Base-by-base conservation (phyloP, 2,113 vertebrate species). In the Lates calcarifer region DNA sequence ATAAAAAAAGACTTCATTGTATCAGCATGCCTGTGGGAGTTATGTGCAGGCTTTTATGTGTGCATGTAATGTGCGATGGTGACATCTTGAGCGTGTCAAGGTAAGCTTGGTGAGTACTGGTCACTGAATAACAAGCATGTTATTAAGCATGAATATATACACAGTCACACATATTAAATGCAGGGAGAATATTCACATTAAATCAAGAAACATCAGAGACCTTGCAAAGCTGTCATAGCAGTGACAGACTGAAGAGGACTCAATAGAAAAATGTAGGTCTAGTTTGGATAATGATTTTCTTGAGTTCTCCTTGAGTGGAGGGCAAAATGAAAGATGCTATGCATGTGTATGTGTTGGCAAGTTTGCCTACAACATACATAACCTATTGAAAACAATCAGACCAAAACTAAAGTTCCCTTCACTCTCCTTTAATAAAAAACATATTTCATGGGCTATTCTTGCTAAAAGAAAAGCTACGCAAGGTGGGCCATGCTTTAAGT, bases 81-180 rank as follows among this genome's bases (percentile, higher is more conserved):
- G 77, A 72, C 72, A 87, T 83, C 64, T 71, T 74, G 35, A 62
- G 55, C 55, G 45, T 79, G 84, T 90, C 80, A 91, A 84, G 84
- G 77, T 79, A 80, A 85, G 77, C 43, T 74, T 18, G 58, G 31
- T 65, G 66, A 70, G 45, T 81, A 80, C 56, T 76, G 80, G 74
- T 79, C 84, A 85, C 71, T 68, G 83, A 90, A 81, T 88, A 70
- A 68, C 58, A 83, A 76, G 74, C 57, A 18, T 79, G 70, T 66
- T 83, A 88, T 88, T 77, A 83, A 72, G 67, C 73, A n/a, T n/a
- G n/a, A n/a, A n/a, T n/a, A n/a, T n/a, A n/a, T n/a, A n/a, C n/a
- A n/a, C n/a, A n/a, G n/a, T n/a, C n/a, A n/a, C 49, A 82, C 62
- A 83, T 74, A 64, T 73, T 87, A 82, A 74, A 81, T 72, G 60